phyloP scores from a whole-genome alignment of 2,797 vertebrate species.

The Myoxocephalus aenaeus region DNA sequence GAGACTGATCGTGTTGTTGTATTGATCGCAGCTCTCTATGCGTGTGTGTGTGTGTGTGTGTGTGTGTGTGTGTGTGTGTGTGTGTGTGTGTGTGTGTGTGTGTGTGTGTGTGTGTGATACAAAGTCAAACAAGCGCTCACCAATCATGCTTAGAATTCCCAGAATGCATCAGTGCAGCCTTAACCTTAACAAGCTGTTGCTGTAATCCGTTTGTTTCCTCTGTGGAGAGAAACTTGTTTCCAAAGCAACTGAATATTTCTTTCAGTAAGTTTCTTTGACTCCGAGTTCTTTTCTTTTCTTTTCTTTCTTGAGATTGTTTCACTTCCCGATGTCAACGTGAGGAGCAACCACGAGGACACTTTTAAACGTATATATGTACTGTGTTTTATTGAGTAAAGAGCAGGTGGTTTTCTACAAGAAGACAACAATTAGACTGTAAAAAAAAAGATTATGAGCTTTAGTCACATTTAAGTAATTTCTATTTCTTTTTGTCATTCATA shows the following conservation, averaged over 20 bases:
- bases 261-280: conserved; percentile 6
- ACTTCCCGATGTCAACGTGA: background rate
- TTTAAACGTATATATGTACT: too few relatives aligned
- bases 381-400: too few relatives aligned
- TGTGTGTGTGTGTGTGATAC: background rate
- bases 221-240: conserved; percentile 28
- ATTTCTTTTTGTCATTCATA: too few relatives aligned
- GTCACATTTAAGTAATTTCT: too few relatives aligned
- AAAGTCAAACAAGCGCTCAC: conserved; percentile 17
- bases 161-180: conserved; percentile 26
- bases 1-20: conserved; percentile 59
- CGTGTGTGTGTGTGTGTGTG: conserved; percentile 31
- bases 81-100: conserved; percentile 26
- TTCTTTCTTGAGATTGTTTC: background rate
- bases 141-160: conserved; percentile 15
- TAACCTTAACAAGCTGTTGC: conserved; percentile 18
- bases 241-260: conserved; percentile 43
- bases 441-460: too few relatives aligned
- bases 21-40: conserved; percentile 53
- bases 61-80: conserved; percentile 19
- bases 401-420: too few relatives aligned
- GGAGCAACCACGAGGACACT: too few relatives aligned
- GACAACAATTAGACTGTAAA: too few relatives aligned
- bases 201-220: conserved; percentile 6
- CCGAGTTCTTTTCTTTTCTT: too few relatives aligned